Conservation (phyloP, 2,113 vertebrate genomes). For the Ochotona curzoniae region DNA sequence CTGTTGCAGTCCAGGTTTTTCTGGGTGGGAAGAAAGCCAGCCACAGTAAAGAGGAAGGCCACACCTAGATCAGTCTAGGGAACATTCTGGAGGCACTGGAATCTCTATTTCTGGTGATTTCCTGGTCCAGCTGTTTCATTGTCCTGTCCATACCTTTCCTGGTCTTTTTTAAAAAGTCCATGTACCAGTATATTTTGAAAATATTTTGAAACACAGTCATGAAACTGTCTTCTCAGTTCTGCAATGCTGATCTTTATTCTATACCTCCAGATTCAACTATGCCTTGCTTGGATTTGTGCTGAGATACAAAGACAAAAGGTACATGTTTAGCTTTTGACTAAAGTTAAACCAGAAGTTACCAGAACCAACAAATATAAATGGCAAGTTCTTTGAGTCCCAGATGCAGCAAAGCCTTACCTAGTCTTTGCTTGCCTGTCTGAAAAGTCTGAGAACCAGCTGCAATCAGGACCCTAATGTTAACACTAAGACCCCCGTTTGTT, state of each 20-base stretch:
- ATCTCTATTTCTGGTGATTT: background rate
- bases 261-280: background rate
- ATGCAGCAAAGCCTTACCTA: background rate
- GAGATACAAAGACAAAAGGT: background rate
- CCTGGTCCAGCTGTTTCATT: background rate
- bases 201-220: background rate
- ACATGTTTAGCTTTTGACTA: background rate
- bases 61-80: no score
- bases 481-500: no score
- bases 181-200: background rate
- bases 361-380: background rate
- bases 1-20: background rate
- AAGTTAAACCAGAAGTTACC: background rate
- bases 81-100: background rate
- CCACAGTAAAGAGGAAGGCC: background rate
- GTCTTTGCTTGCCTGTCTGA: background rate
- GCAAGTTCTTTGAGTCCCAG: background rate
- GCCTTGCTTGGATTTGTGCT: background rate
- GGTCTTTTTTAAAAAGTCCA: background rate
- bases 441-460: background rate
- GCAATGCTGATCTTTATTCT: background rate
- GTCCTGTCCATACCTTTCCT: background rate
- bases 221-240: background rate
- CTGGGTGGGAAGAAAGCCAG: background rate
- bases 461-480: background rate